These are phyloP conservation scores for Euphonia xanthogaster DNA, from an alignment of 2,797 vertebrate species.

Conservation along the genomic window DNA sequence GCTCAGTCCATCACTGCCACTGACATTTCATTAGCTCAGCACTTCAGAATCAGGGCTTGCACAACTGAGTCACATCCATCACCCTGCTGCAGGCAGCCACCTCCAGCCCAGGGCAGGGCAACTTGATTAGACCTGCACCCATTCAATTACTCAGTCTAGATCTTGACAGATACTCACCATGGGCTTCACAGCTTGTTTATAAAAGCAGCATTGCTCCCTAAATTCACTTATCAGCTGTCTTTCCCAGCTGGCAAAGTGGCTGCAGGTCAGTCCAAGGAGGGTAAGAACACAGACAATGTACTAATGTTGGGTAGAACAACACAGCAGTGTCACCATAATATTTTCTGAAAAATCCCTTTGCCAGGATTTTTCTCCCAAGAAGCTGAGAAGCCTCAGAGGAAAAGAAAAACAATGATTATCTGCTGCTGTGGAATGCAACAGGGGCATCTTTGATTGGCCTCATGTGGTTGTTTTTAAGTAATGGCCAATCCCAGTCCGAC, in stretches of 20 bases:
- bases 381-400: no score
- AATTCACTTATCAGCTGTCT: background rate
- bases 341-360: no score
- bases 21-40: background rate
- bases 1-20: background rate
- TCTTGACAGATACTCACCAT: accelerated
- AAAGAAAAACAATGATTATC: no score
- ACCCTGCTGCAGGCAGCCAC: background rate
- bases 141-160: background rate
- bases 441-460: no score
- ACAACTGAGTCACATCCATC: background rate
- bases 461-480: no score
- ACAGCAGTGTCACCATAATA: background rate
- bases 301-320: accelerated
- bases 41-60: background rate
- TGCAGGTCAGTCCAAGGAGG: background rate
- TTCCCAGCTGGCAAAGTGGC: background rate
- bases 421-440: no score
- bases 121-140: background rate
- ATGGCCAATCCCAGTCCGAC: no score
- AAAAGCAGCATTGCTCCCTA: background rate
- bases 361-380: no score
- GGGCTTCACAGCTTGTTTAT: background rate
- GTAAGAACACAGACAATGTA: background rate
- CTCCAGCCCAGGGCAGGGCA: background rate